These are phyloP conservation scores for Smutsia temminckii DNA, from an alignment of 2,797 vertebrate species.

Conservation along the genomic window DNA sequence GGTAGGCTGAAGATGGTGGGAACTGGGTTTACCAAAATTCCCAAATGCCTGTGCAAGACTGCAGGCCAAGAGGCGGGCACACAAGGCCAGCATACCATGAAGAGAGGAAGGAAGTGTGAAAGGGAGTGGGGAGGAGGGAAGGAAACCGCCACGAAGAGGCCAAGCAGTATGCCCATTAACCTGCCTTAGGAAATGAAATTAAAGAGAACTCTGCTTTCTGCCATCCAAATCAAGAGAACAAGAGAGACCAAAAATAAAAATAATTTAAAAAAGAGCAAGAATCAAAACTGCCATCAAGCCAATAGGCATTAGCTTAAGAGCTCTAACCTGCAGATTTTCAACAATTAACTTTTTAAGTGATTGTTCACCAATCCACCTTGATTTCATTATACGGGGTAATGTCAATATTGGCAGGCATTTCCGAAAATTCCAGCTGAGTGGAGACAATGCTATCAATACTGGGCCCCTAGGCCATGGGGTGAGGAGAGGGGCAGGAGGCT, in stretches of 20 bases:
- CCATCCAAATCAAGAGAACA: conserved; percentile 69
- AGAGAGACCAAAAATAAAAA: conserved; percentile 79
- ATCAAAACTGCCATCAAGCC: conserved; percentile 57
- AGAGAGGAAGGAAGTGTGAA: not conserved
- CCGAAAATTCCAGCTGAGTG: conserved; percentile 56
- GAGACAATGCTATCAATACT: conserved; percentile 1
- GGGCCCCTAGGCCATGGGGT: not conserved
- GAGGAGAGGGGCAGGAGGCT: not conserved
- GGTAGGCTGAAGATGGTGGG: not conserved
- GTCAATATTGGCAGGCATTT: conserved; percentile 68
- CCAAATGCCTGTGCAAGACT: not conserved
- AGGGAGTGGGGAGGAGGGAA: not conserved
- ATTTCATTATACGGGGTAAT: conserved; percentile 57
- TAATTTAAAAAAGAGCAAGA: conserved; percentile 71
- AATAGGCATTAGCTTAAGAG: conserved; percentile 48
- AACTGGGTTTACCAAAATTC: not conserved
- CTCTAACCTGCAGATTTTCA: conserved; percentile 67
- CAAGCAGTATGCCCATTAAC: conserved; percentile 57
- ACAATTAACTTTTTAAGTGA: conserved; percentile 68
- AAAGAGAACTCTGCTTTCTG: not conserved
- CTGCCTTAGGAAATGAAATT: conserved; percentile 55
- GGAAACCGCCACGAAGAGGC: conserved; percentile 21
- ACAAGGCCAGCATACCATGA: not conserved
- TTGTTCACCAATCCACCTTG: conserved; percentile 46
- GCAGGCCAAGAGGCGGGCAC: not conserved